Evolutionary conservation across 92 coral and sea anemone species (phyloP), one percentile per base, ranked within the genome.

Genomic region (Siderastrea siderea): DNA sequence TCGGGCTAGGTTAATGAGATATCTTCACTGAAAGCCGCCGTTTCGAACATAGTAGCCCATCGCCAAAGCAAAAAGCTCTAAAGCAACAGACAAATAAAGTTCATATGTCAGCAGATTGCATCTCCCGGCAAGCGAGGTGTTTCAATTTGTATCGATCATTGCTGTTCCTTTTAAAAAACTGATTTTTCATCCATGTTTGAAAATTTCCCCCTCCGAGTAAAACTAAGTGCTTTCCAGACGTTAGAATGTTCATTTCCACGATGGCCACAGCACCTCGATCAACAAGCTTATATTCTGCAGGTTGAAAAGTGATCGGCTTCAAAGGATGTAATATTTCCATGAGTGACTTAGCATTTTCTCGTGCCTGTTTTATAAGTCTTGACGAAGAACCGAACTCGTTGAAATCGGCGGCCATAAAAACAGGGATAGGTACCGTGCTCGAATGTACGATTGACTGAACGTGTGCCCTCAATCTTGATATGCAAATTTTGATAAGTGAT

Each of bases 241-340:
- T 10, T 5, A 72, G 44, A 51, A 72, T 72, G 14, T 48, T 48
- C 77, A 72, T 72, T 47, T 72, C 77, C 54, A 72, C 77, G 9
- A 72, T 72, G 10, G 77, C 77, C 9, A 72, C 59, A 49, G 77
- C 43, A 12, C 77, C 77, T 72, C 55, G 16, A 51, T 72, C 77
- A 11, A 8, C 11, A 26, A 72, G 2, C 7, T 72, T 72, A 58
- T 72, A 72, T 47, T 47, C 44, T 48, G 55, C 1, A 11, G 77
- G 77, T 15, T 46, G 55, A 49, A 72, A 72, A 48, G 49, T 46
- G 14, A 72, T 72, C 3, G 77, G 26, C 19, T 49, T 72, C 7
- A 72, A 9, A 48, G 54, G 54, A 51, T 7, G 6, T 4, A 72
- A 16, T 6, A 47, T 48, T 51, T 47, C 43, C 17, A 14, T 51